Base-by-base conservation (phyloP, 2,888 invertebrate genomes). In the Eupithecia vulgata region DNA sequence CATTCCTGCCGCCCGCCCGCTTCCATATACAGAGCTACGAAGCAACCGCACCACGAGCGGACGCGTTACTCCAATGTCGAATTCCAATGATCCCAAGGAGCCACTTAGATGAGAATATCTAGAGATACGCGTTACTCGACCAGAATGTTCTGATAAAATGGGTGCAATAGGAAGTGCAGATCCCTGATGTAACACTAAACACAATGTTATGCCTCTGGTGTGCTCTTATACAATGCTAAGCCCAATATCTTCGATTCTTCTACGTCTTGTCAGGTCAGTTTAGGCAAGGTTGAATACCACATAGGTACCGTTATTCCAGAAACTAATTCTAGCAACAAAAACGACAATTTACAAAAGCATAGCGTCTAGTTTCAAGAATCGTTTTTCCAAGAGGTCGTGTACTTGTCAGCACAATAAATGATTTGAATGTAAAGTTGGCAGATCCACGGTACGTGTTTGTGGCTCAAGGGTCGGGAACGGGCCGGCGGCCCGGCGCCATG, bases 401-500 rank as follows among this genome's bases (percentile, higher is more conserved):
- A 69, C 68, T 72, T 69, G 76, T 77, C 77, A 76, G 76, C 75
- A 70, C 72, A 74, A 79, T 78, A 79, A 76, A 77, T 73, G 77
- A 73, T 79, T 74, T 76, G 79, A 80, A 80, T 80, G 70, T 76
- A 78, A 77, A 80, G 76, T 77, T 75, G 74, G 65, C 82, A 79
- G 80, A 83, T 84, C 81, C 83, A 85, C 37, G 71, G 74, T 73
- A 73, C 72, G 79, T 72, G 65, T 86, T 87, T 81, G 81, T 86
- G 82, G 82, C 79, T 86, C 83, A 76, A 79, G 73, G 77, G 76
- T 70, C 80, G 70, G 72, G 70, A 79, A 78, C 61, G 71, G 57
- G 72, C 65, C 40, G 76, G 78, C 81, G 82, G 79, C 83, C 81
- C 88, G 91, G 92, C 91, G 91, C 91, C 91, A 87, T 82, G 80